A percentile compares a stretch with the other conserved stretches of the same genome.
These are phyloP conservation scores for Drosophila subquinaria DNA, from an alignment of 2,888 invertebrate species.

Conservation along the genomic window DNA sequence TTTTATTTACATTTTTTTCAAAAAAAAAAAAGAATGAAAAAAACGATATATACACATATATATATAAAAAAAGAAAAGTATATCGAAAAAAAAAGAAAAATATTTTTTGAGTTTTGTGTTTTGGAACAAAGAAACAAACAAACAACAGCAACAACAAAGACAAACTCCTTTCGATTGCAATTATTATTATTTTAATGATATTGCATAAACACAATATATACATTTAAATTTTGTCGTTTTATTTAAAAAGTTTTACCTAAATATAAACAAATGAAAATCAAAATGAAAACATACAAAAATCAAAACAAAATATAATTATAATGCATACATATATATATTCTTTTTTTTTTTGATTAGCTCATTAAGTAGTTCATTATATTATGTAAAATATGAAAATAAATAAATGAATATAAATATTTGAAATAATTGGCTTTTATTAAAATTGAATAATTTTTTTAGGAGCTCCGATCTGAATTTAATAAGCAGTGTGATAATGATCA, in stretches of 20 bases:
- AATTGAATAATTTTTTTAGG: not conserved
- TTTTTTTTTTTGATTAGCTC: constrained; percentile 68
- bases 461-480: not conserved
- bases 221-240: constrained; percentile 49
- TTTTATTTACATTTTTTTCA: constrained; percentile 45
- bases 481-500: no score
- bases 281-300: constrained; percentile 30
- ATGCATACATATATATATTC: constrained; percentile 27
- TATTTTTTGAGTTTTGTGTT: constrained; percentile 46
- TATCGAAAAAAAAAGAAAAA: constrained; percentile 19
- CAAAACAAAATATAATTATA: constrained; percentile 43
- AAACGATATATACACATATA: constrained; percentile 18
- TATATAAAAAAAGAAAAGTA: constrained; percentile 9
- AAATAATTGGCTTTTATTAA: constrained; percentile 5
- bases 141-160: constrained; percentile 17
- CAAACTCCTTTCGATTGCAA: constrained; percentile 57
- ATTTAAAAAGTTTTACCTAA: constrained; percentile 41
- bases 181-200: constrained; percentile 42
- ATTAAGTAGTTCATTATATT: constrained; percentile 79
- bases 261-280: constrained; percentile 33
- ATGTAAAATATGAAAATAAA: constrained; percentile 77
- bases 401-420: constrained; percentile 75
- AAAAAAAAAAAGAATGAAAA: constrained; percentile 9
- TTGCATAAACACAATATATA: constrained; percentile 40
- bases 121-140: constrained; percentile 14